Base-by-base conservation (phyloP, 2,113 vertebrate genomes). In the Zootoca vivipara region DNA sequence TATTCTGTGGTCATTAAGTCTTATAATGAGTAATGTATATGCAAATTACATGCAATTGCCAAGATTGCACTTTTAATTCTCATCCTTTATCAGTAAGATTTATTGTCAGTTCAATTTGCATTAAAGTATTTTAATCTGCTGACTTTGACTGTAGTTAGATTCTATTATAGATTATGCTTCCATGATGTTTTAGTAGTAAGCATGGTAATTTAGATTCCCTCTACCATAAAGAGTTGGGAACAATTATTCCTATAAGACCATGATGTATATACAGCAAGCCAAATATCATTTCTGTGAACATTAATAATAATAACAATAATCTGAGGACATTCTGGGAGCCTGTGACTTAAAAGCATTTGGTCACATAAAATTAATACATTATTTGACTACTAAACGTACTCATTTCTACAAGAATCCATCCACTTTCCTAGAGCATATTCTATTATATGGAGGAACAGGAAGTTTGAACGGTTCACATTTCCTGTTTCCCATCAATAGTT, bases 21-120 rank as follows among this genome's bases (percentile, higher is more conserved):
- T 33, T 85, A 89, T 95, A 96, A 93, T 95, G 89, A 95, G 95
- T 95, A 91, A 92, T 92, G 9, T 35, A 70, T 95, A 93, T 91
- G 58, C 87, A 96, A 95, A 96, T 97, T 88, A 85, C 8, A 83
- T 64, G 67, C 52, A 95, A 90, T 93, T 97, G 80, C 93, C 92
- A 97, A 93, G 78, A 93, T 91, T 93, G 73, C 74, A 92, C 92
- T 97, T 97, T 96, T 95, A 89, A 95, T 96, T 96, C 95, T 94
- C 92, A 73, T 89, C 92, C 64, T 92, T 93, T 90, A 91, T 89
- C 88, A 90, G 64, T 87, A 64, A 94, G 87, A 96, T 95, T 95
- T 96, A 96, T 96, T 95, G 86, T 92, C 93, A 93, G 72, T 96
- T 96, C 81, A 96, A 93, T 96, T 96, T 97, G 62, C 82, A 96